Conservation (phyloP, 2,888 invertebrate genomes). For the Chrysolina haemoptera region DNA sequence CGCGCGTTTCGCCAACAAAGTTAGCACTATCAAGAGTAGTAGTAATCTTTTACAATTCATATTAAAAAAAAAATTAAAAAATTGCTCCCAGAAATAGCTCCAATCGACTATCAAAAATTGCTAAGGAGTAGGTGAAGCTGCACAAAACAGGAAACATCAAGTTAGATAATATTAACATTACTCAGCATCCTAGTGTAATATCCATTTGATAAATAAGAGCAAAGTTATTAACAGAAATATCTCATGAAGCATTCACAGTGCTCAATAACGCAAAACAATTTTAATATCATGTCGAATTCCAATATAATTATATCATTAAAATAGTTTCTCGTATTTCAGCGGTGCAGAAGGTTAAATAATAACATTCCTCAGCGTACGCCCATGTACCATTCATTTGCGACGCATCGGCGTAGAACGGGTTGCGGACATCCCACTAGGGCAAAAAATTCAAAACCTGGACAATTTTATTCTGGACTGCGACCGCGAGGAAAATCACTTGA, state of each 20-base stretch:
- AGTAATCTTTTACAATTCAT: no score
- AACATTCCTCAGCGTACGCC: constrained; percentile 40
- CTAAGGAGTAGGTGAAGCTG: no score
- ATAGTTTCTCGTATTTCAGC: constrained; percentile 40
- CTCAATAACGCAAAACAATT: constrained; percentile 34
- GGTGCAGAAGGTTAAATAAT: constrained; percentile 45
- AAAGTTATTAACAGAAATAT: background rate
- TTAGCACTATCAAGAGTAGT: no score
- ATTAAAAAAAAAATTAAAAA: no score
- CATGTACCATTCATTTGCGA: constrained; percentile 24
- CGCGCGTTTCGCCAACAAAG: no score
- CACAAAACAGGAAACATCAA: no score
- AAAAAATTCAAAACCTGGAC: background rate
- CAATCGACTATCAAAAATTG: no score
- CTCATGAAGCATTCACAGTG: constrained; percentile 22
- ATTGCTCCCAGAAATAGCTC: no score
- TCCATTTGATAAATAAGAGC: background rate
- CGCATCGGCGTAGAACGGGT: background rate
- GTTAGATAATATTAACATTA: background rate
- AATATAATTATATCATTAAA: constrained; percentile 44
- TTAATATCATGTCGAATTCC: constrained; percentile 40
- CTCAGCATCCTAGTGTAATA: background rate
- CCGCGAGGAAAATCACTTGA: no score
- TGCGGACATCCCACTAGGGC: background rate
- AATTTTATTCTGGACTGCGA: no score